These are phyloP conservation scores for Xyrichtys novacula DNA, from an alignment of 2,797 vertebrate species.

Conservation along the genomic window DNA sequence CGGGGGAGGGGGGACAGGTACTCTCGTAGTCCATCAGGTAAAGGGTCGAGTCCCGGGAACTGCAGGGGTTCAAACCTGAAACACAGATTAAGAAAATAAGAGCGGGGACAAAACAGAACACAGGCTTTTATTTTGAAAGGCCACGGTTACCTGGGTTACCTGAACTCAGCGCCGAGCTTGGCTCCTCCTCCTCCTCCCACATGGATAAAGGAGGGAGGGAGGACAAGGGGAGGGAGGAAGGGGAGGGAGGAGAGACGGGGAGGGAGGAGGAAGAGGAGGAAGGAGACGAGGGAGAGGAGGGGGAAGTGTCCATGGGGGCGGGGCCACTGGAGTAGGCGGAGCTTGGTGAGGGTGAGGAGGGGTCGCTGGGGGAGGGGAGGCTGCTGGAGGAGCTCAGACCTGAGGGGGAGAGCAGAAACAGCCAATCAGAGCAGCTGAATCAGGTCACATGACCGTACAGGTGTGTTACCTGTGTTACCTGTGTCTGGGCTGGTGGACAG, in stretches of 20 bases:
- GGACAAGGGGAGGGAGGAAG: conserved; percentile 38
- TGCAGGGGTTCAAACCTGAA: conserved; percentile 45
- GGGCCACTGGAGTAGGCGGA: conserved; percentile 89
- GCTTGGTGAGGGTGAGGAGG: conserved; percentile 86
- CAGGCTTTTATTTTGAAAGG: background rate
- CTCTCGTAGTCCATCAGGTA: conserved; percentile 86
- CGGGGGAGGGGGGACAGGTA: conserved; percentile 32
- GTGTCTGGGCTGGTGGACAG: conserved; percentile 90
- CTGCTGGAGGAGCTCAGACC: conserved; percentile 89
- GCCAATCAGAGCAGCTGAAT: conserved; percentile 13
- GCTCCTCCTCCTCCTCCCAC: conserved; percentile 66
- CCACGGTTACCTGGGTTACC: conserved; percentile 14
- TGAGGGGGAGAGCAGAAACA: conserved; percentile 49
- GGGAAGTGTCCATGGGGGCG: conserved; percentile 21
- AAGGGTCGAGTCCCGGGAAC: conserved; percentile 48
- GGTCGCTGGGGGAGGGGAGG: conserved; percentile 86
- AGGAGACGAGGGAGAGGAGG: conserved; percentile 70
- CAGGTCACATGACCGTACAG: background rate
- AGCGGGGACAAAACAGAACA: no score
- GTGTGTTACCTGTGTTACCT: conserved; percentile 68
- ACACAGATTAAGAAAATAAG: accelerated
- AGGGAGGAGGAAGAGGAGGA: conserved; percentile 51
- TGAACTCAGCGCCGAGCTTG: conserved; percentile 13
- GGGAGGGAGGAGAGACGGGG: conserved; percentile 14
- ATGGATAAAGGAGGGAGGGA: conserved; percentile 42